Evolutionary conservation across 2,797 vertebrate species (phyloP).

Genomic region (Anableps anableps): DNA sequence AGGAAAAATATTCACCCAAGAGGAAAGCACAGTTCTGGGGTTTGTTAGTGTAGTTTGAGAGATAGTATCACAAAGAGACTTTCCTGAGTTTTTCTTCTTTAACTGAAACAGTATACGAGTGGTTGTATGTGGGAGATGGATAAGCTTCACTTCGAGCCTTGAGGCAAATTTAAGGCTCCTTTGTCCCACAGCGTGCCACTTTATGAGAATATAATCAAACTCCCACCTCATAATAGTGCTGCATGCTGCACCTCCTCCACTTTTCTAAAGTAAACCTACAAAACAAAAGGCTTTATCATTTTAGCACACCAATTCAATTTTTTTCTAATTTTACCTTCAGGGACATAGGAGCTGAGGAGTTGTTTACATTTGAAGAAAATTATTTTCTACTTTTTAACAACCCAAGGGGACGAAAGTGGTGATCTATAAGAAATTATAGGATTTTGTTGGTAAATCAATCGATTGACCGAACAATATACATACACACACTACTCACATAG

Average conservation of each 20-base stretch:
- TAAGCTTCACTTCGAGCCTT: slow-evolving; percentile 29
- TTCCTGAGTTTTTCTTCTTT: slow-evolving; percentile 8
- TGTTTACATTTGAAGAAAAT: background rate
- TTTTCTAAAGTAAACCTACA: slow-evolving; percentile 11
- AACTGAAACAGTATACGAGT: slow-evolving; percentile 13
- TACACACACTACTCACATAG: too few species aligned
- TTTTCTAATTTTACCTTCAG: background rate
- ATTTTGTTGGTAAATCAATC: background rate
- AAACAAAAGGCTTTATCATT: slow-evolving; percentile 1
- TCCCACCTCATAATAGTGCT: slow-evolving; percentile 37
- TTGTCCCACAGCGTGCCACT: slow-evolving; percentile 18
- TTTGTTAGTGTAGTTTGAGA: background rate
- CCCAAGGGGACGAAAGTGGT: background rate
- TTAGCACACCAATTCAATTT: background rate
- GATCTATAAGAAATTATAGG: background rate
- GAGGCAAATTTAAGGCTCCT: slow-evolving; percentile 45
- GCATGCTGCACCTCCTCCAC: background rate
- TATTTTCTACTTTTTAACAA: background rate
- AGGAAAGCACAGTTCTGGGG: background rate
- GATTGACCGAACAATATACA: too few species aligned
- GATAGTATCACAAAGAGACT: slow-evolving; percentile 16
- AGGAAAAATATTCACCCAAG: background rate
- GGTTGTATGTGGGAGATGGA: slow-evolving; percentile 32
- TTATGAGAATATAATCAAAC: slow-evolving; percentile 50
- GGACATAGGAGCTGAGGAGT: background rate